Conservation (phyloP, 1,140 invertebrate species). For the Eciton burchellii region DNA sequence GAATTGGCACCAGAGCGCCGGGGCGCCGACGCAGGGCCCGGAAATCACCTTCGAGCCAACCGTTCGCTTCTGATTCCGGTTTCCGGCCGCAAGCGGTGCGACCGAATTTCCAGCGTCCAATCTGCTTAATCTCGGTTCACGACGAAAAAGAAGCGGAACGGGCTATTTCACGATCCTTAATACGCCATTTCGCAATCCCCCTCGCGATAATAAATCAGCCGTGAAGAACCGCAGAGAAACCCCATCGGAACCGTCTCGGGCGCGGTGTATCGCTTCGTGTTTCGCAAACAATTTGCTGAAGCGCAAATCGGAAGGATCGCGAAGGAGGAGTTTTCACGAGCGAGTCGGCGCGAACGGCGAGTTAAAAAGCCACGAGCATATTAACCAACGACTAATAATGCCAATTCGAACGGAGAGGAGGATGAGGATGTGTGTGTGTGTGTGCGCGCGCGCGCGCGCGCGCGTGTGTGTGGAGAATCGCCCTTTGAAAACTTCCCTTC, state of each 20-base stretch:
- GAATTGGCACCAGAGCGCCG: constrained; percentile 43
- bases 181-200: neutral
- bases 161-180: constrained; percentile 25
- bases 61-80: constrained; percentile 56
- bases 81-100: constrained; percentile 42
- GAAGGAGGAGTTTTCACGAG: no score
- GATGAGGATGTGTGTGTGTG: no score
- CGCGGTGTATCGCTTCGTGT: constrained; percentile 6
- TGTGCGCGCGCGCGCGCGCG: no score
- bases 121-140: constrained; percentile 46
- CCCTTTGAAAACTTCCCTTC: constrained; percentile 39
- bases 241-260: neutral
- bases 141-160: constrained; percentile 1
- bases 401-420: neutral
- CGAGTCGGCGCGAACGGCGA: neutral
- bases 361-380: constrained; percentile 42
- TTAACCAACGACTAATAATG: constrained; percentile 17
- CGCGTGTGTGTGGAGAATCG: no score
- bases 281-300: neutral
- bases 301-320: no score
- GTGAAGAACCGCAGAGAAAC: neutral
- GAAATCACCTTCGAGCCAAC: constrained; percentile 58
- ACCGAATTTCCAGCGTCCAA: constrained; percentile 48
- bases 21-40: constrained; percentile 22
- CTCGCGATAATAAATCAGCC: constrained; percentile 9